phyloP scores from a whole-genome alignment of 92 coral and sea anemone species.

The Epizoanthus rinbou region DNA sequence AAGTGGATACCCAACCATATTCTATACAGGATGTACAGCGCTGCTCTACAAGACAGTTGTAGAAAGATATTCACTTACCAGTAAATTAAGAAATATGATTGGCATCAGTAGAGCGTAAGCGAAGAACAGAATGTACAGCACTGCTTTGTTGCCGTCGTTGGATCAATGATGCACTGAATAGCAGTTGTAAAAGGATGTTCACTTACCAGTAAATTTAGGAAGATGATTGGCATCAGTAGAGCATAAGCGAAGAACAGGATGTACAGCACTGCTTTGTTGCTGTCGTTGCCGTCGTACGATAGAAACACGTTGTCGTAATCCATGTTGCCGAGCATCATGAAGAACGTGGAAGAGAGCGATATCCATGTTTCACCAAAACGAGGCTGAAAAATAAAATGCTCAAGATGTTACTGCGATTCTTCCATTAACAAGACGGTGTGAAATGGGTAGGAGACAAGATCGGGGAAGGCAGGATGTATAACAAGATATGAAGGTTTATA shows the following conservation, averaged over 20 bases:
- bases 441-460: too few relatives aligned
- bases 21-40: too few relatives aligned
- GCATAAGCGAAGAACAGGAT: constrained; percentile 75
- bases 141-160: constrained; percentile 24
- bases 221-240: constrained; percentile 90
- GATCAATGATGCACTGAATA: too few relatives aligned
- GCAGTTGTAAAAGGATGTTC: too few relatives aligned
- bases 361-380: constrained; percentile 59
- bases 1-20: too few relatives aligned
- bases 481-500: too few relatives aligned
- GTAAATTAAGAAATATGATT: constrained; percentile 83
- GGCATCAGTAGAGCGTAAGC: constrained; percentile 91
- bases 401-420: background rate
- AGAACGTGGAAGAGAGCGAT: constrained; percentile 86
- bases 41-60: too few relatives aligned
- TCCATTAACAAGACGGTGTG: too few relatives aligned
- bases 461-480: too few relatives aligned
- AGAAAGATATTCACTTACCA: constrained; percentile 57
- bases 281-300: constrained; percentile 43
- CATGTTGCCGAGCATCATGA: constrained; percentile 89
- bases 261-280: constrained; percentile 63
- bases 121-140: constrained; percentile 20
- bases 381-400: background rate
- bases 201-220: constrained; percentile 88
- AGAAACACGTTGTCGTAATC: constrained; percentile 78